A percentile compares a stretch with the other conserved stretches of the same genome.
Evolutionary conservation across 1,140 invertebrate species (phyloP).

Genomic region (Drosophila malerkotliana): DNA sequence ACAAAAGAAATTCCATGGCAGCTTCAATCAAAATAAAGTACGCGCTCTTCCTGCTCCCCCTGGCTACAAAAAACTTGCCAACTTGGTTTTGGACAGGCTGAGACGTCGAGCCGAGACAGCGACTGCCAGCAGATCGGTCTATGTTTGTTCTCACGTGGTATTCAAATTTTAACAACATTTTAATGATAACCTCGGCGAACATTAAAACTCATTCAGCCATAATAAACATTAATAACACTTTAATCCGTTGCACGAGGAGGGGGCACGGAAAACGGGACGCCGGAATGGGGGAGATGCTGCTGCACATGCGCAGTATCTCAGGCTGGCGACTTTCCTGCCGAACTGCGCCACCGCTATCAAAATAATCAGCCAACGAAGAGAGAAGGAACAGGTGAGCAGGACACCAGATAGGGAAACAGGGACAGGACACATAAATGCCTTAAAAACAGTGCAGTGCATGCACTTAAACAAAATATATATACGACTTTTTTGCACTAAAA

Average conservation of each 20-base stretch:
- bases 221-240: slow-evolving; percentile 83
- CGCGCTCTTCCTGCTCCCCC: slow-evolving; percentile 70
- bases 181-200: slow-evolving; percentile 81
- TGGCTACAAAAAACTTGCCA: slow-evolving; percentile 25
- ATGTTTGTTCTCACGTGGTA: slow-evolving; percentile 72
- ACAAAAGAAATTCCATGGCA: slow-evolving; percentile 82
- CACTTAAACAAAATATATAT: slow-evolving; percentile 28
- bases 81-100: slow-evolving; percentile 33
- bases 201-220: slow-evolving; percentile 82
- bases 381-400: slow-evolving; percentile 1
- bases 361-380: slow-evolving; percentile 65
- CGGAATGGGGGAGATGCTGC: slow-evolving; percentile 6
- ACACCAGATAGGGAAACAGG: slow-evolving; percentile 10
- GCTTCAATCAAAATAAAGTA: slow-evolving; percentile 83
- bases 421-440: slow-evolving; percentile 25
- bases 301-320: slow-evolving; percentile 27
- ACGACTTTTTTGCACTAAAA: too few species aligned
- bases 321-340: slow-evolving; percentile 52
- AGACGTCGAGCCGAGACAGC: neutral
- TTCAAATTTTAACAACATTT: slow-evolving; percentile 83
- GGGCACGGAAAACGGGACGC: slow-evolving; percentile 1
- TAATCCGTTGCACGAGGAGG: slow-evolving; percentile 57
- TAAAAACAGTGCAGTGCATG: slow-evolving; percentile 56
- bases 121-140: slow-evolving; percentile 42
- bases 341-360: slow-evolving; percentile 70